Conservation (phyloP, 2,113 vertebrate genomes). For the Sisor rabdophorus region DNA sequence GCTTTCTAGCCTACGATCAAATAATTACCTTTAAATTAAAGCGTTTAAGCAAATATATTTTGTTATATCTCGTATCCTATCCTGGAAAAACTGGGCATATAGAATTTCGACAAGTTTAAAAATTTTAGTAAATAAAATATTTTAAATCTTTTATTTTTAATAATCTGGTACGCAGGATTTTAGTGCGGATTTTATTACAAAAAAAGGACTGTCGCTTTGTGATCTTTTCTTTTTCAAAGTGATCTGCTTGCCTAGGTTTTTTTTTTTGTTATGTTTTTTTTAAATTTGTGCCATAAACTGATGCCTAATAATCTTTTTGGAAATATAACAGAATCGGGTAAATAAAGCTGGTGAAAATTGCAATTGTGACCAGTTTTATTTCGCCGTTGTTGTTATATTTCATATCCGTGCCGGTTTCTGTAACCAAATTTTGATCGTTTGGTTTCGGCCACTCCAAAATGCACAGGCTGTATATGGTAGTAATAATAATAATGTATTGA, state of each 20-base stretch:
- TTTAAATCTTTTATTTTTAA: not conserved
- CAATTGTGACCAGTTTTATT: too few relatives aligned
- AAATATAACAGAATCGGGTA: not conserved
- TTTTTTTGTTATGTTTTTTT: too few relatives aligned
- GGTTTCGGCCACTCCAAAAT: not conserved
- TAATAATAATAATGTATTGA: not conserved
- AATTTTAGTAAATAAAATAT: not conserved
- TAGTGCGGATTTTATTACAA: not conserved
- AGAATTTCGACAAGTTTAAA: not conserved
- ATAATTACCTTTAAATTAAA: not conserved
- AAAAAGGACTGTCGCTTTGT: not conserved
- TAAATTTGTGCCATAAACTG: not conserved
- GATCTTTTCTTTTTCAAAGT: too few relatives aligned
- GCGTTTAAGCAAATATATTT: not conserved
- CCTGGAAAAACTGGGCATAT: not conserved
- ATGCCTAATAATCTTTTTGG: too few relatives aligned
- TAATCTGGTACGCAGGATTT: not conserved
- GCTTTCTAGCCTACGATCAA: not conserved
- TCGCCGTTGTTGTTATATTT: too few relatives aligned
- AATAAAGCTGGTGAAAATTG: not conserved
- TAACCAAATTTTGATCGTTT: not conserved
- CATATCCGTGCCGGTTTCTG: not conserved
- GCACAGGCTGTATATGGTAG: not conserved
- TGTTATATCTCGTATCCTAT: not conserved
- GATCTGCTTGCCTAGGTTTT: not conserved